A percentile compares a stretch with the other conserved stretches of the same genome.
These are phyloP conservation scores for Callorhinus ursinus DNA, from an alignment of 2,113 vertebrate species.

Conservation along the genomic window DNA sequence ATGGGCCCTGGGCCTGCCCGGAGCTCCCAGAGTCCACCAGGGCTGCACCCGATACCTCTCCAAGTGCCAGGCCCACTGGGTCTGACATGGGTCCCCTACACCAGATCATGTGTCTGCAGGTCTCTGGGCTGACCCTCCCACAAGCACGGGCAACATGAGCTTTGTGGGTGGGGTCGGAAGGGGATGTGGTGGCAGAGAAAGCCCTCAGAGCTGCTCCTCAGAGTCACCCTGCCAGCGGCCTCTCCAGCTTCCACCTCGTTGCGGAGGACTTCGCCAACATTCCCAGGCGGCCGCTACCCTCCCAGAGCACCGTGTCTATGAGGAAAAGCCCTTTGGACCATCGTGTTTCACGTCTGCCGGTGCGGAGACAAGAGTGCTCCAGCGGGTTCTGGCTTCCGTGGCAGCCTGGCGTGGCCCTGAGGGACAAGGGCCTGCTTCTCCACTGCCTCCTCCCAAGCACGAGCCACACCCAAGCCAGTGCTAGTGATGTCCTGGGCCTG, in stretches of 20 bases:
- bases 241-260: fast-evolving
- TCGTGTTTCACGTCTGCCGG: neutral
- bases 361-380: fast-evolving
- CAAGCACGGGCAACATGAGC: neutral
- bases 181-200: fast-evolving
- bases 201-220: neutral
- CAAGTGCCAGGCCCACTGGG: fast-evolving
- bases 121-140: too few relatives aligned
- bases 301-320: too few relatives aligned
- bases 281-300: fast-evolving
- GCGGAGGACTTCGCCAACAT: fast-evolving
- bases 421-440: neutral
- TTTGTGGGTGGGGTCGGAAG: neutral
- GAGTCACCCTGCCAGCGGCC: neutral
- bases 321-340: neutral
- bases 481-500: neutral
- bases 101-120: fast-evolving
- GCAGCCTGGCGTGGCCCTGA: neutral
- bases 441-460: fast-evolving
- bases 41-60: too few relatives aligned
- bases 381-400: neutral
- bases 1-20: neutral
- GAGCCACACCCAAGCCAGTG: fast-evolving
- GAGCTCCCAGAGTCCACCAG: fast-evolving
- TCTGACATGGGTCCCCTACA: neutral